Percentiles rank a stretch among this genome's conserved stretches.
phyloP scores from a whole-genome alignment of 2,113 vertebrate species.

The Pseudopodoces humilis region DNA sequence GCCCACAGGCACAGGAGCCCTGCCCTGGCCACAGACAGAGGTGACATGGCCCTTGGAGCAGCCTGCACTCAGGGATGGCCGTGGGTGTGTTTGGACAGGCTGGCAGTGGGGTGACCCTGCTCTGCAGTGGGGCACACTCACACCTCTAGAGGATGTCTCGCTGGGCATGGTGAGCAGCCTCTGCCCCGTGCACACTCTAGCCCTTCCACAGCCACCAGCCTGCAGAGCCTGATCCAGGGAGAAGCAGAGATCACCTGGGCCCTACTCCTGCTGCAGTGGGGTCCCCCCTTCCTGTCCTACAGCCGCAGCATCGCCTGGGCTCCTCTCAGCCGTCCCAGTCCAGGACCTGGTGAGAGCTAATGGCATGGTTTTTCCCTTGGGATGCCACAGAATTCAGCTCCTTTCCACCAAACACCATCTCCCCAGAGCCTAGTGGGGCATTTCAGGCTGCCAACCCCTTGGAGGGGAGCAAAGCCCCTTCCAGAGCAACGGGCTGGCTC shows the following conservation, averaged over 20 bases:
- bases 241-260: neutral
- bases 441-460: neutral
- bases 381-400: fast-evolving
- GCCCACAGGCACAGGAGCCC: neutral
- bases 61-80: neutral
- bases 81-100: fast-evolving
- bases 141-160: fast-evolving
- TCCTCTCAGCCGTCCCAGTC: fast-evolving
- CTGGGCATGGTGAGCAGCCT: neutral
- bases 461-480: neutral
- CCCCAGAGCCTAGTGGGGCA: fast-evolving
- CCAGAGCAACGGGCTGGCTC: fast-evolving
- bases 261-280: fast-evolving
- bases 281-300: neutral
- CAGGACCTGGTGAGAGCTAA: neutral
- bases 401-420: neutral
- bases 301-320: fast-evolving
- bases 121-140: neutral
- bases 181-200: fast-evolving
- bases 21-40: neutral
- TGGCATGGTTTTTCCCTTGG: fast-evolving
- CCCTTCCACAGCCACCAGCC: neutral
- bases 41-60: fast-evolving
- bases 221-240: neutral
- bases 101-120: neutral